Conservation (phyloP, 2,888 invertebrate genomes). For the Drosophila longiperda region DNA sequence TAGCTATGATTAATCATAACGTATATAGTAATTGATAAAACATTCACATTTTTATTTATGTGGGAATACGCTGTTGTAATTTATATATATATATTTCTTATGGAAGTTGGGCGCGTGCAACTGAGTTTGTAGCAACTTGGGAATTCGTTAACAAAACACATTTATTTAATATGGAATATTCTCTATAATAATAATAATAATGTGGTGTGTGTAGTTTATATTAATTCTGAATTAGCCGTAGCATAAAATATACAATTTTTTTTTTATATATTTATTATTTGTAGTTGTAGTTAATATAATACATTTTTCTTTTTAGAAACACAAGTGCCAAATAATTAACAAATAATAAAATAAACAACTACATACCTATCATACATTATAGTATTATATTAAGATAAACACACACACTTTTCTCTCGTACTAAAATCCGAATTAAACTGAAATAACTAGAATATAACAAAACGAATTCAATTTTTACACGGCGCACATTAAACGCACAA, state of each 20-base stretch:
- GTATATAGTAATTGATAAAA: background rate
- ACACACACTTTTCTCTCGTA: conserved; percentile 64
- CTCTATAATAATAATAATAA: conserved; percentile 63
- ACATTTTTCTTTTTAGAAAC: conserved; percentile 61
- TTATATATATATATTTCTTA: background rate
- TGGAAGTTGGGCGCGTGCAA: conserved; percentile 30
- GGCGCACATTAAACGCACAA: conserved; percentile 56
- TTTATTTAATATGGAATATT: conserved; percentile 73
- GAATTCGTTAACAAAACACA: conserved; percentile 65
- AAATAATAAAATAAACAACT: conserved; percentile 63
- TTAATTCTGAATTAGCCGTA: conserved; percentile 56
- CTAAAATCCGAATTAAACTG: conserved; percentile 28
- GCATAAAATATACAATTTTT: conserved; percentile 64
- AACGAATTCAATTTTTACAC: conserved; percentile 62
- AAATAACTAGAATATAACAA: conserved; percentile 25
- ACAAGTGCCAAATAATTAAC: conserved; percentile 64
- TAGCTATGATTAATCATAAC: background rate
- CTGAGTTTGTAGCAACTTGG: conserved; percentile 11
- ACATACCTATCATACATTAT: conserved; percentile 36
- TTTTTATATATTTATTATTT: conserved; percentile 59
- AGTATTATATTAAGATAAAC: conserved; percentile 29
- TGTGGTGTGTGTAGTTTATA: conserved; percentile 52
- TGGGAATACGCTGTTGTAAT: background rate
- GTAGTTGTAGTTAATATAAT: conserved; percentile 73
- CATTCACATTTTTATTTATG: background rate